Evolutionary conservation across 2,797 vertebrate genomes (phyloP), one percentile per base, ranked within the genome.

Genomic region (Eulemur rubriventer): DNA sequence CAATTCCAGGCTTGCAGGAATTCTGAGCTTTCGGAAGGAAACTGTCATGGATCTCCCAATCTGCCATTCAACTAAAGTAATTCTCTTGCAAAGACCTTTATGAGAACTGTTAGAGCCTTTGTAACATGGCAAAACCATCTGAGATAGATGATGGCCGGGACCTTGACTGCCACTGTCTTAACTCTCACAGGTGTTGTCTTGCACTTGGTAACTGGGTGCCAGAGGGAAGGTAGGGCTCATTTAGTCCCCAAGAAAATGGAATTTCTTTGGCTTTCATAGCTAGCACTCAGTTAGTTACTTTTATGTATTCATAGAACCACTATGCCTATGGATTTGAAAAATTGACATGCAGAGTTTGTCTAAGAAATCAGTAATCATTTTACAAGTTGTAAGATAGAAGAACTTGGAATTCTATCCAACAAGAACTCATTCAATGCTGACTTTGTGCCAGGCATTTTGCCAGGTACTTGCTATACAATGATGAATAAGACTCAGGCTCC

Each of bases 321-420:
- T 57, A 33, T 17, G 41, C 38, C n/a, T 63, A 14, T 20, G 72
- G 43, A 81, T 73, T 86, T 96, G 41, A 89, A 96, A 96, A 82
- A 72, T 9, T 41, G 48, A 89, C 52, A 78, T 69, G 24, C 12
- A 90, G 69, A 84, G 38, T 88, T 50, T 83, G 13, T 41, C 83
- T 95, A 95, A 95, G 61, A 92, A 55, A 89, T 82, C 57, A 80
- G 41, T 67, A 79, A 72, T 94, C 61, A 75, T 76, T 95, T 83
- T 88, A 91, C 46, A 90, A 61, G 43, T 59, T 85, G 28, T 41
- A 75, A 94, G 73, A 91, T 0, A 91, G 59, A 88, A 96, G 95
- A 92, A 92, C 91, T 8, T 84, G n/a, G 67, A 95, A 85, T 93
- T 94, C 61, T 63, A 70, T 41, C 63, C 55, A 61, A 89, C 24